These are phyloP conservation scores for Chiloscyllium plagiosum DNA, from an alignment of 2,113 vertebrate species.

Conservation along the genomic window DNA sequence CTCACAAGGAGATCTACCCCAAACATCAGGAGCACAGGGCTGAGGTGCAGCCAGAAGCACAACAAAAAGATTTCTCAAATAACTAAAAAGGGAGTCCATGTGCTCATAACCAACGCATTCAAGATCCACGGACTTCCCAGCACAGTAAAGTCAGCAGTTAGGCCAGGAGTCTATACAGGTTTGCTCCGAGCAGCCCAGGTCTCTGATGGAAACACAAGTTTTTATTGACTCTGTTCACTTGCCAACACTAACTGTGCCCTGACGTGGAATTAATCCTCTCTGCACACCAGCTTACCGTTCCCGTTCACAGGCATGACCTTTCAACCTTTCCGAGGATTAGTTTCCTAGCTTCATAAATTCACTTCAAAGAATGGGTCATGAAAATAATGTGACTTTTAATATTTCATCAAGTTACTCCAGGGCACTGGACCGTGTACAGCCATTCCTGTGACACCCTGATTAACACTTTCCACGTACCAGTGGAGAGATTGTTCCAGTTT, in stretches of 20 bases:
- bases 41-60: no score
- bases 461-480: not conserved
- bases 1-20: no score
- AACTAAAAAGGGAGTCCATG: no score
- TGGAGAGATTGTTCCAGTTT: not conserved
- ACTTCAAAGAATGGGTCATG: not conserved
- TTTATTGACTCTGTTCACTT: not conserved
- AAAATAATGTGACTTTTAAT: not conserved
- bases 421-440: not conserved
- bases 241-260: no score
- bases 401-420: not conserved
- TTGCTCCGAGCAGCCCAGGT: no score
- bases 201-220: not conserved
- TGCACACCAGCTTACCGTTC: not conserved
- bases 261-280: not conserved
- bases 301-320: not conserved
- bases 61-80: no score
- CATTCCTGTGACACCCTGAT: not conserved
- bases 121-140: no score
- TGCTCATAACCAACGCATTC: no score
- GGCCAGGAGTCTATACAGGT: no score
- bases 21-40: no score
- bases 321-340: not conserved
- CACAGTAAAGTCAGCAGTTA: no score
- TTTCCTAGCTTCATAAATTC: not conserved